Conservation (phyloP, 1,140 invertebrate genomes). For the Aphelenchoides avenae region DNA sequence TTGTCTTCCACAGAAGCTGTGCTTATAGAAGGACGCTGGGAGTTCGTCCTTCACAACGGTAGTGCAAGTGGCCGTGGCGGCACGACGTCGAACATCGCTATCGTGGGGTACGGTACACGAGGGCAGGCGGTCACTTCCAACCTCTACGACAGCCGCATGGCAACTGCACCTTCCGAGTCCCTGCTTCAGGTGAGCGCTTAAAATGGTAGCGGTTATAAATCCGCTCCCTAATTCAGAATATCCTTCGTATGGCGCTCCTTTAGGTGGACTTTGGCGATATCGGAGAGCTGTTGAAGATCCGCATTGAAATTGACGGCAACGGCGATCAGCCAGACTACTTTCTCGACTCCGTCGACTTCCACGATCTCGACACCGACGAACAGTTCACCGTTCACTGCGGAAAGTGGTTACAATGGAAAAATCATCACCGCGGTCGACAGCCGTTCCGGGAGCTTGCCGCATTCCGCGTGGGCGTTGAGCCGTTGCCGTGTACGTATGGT, state of each 20-base stretch:
- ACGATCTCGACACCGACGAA: conserved; percentile 44
- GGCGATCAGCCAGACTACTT: conserved; percentile 39
- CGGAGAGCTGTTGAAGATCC: conserved; percentile 42
- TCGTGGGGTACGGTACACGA: conserved; percentile 42
- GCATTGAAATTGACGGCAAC: conserved; percentile 38
- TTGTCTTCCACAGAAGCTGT: background rate
- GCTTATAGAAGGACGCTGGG: conserved; percentile 33
- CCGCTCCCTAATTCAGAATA: background rate
- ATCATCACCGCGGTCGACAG: conserved; percentile 36
- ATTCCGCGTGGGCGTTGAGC: conserved; percentile 42
- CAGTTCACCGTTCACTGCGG: conserved; percentile 39
- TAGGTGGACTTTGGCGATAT: conserved; percentile 40
- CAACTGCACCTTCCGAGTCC: conserved; percentile 37
- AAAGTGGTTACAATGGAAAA: conserved; percentile 41
- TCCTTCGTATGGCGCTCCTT: conserved; percentile 5
- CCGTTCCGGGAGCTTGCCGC: conserved; percentile 41
- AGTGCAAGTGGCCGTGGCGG: conserved; percentile 28
- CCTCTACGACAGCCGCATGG: conserved; percentile 33
- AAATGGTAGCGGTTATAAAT: background rate
- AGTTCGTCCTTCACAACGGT: conserved; percentile 33
- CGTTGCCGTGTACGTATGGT: conserved; percentile 32
- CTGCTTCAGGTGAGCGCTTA: conserved; percentile 25
- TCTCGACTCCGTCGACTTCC: conserved; percentile 24
- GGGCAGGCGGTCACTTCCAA: conserved; percentile 17
- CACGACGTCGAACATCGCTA: conserved; percentile 41